phyloP scores from a whole-genome alignment of 2,797 vertebrate genomes.

The Alectoris magna region DNA sequence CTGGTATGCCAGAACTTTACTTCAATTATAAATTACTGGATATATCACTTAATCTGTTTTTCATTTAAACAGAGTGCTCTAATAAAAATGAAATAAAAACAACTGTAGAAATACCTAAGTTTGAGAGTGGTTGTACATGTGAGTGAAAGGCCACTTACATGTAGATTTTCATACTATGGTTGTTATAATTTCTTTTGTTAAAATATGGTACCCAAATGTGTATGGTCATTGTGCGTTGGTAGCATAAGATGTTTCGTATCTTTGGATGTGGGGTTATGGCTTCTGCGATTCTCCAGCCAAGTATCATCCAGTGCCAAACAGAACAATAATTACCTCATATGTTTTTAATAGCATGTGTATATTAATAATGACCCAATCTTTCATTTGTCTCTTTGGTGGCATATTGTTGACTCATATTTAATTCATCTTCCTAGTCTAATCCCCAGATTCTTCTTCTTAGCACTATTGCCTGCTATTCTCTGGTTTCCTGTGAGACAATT shows the following conservation, averaged over 20 bases:
- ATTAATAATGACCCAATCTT: slow-evolving; percentile 44
- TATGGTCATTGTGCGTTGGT: background rate
- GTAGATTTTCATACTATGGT: background rate
- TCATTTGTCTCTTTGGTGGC: slow-evolving; percentile 50
- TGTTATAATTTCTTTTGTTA: background rate
- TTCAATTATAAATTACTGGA: background rate
- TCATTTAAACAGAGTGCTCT: background rate
- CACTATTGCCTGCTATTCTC: background rate
- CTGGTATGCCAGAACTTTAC: background rate
- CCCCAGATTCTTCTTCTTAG: slow-evolving; percentile 23
- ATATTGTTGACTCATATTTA: slow-evolving; percentile 56
- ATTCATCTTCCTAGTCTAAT: slow-evolving; percentile 32
- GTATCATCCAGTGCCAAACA: background rate
- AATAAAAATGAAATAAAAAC: background rate
- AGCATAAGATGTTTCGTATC: background rate
- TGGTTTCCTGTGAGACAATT: slow-evolving; percentile 47
- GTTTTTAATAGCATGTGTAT: slow-evolving; percentile 35
- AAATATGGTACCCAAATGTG: background rate
- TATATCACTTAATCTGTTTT: slow-evolving; percentile 18
- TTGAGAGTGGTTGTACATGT: background rate
- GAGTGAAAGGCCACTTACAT: background rate
- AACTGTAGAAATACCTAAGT: background rate
- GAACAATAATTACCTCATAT: slow-evolving; percentile 46
- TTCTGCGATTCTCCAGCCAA: slow-evolving; percentile 22
- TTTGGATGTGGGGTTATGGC: background rate